Conservation (phyloP, 2,888 invertebrate genomes). For the Monopis laevigella region DNA sequence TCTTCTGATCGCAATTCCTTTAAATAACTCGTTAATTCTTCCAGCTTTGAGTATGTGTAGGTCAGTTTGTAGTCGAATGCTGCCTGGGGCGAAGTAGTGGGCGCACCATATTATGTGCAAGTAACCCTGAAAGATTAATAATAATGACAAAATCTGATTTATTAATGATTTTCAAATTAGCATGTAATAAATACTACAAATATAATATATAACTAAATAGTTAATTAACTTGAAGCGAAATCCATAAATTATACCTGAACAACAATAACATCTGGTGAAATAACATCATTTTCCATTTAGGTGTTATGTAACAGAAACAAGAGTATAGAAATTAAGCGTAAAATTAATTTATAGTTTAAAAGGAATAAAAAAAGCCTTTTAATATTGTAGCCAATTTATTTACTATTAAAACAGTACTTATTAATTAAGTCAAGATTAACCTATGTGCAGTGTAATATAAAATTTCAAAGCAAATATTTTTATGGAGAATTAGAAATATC, state of each 20-base stretch:
- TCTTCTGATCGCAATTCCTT: constrained; percentile 11
- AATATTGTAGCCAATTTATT: background rate
- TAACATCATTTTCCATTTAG: background rate
- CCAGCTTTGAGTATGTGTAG: constrained; percentile 20
- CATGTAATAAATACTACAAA: too few relatives aligned
- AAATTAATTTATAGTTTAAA: background rate
- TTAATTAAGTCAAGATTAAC: too few relatives aligned
- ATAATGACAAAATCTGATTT: too few relatives aligned
- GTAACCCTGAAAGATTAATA: constrained; percentile 31
- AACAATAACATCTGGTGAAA: background rate
- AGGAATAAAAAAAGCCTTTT: background rate
- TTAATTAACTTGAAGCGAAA: too few relatives aligned
- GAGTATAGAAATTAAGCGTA: background rate
- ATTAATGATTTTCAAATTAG: too few relatives aligned
- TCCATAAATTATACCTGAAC: background rate
- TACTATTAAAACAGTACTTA: background rate
- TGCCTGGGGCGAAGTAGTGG: constrained; percentile 38
- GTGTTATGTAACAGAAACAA: background rate
- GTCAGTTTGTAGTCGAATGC: constrained; percentile 28
- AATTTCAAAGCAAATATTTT: too few relatives aligned
- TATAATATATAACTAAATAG: too few relatives aligned
- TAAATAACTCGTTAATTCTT: constrained; percentile 22
- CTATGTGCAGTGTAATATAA: too few relatives aligned
- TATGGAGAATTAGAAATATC: constrained; percentile 83
- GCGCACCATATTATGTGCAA: constrained; percentile 32